Base-by-base conservation (phyloP, 37 sponge, comb jelly and placozoan species). In the Haliclona indistincta region DNA sequence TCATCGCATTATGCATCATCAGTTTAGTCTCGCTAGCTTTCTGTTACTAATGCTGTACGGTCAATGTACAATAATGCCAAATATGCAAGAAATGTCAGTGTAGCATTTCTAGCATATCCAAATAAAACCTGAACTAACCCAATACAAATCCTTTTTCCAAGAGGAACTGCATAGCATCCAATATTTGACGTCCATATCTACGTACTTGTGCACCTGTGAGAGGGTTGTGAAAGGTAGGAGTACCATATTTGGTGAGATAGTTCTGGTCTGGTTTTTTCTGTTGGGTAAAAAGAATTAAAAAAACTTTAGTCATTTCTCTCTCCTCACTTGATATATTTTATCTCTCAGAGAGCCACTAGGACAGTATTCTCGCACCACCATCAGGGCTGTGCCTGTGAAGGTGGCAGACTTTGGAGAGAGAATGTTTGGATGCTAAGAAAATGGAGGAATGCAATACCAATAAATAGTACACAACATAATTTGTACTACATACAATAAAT, bases 121-220 rank as follows among this genome's bases (percentile, higher is more conserved):
- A 26, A 82, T 37, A 66, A 6, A 10, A 4, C 64, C 3, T 32
- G 3, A 63, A 23, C 87, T 54, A 51, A 91, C 92, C 93, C n/a
- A 81, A 58, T 4, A 86, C 68, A 74, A 82, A 89, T n/a, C 94
- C 94, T 64, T 87, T 87, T 32, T 77, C 83, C 13, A 43, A 33
- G 55, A 93, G 75, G 64, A 82, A 93, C 23, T 82, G 64, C 69
- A 93, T 64, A 19, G 73, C 94, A 73, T 89, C 91, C 61, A 93
- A 43, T n/a, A 93, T 77, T 43, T 89, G 91, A 19, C 91, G 54
- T 22, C 91, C 91, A 85, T 82, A 93, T 30, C 51, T 78, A 13
- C 32, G 20, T 38, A 85, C 81, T 20, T 80, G 54, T 26, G 54
- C 51, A 3, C 44, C 38, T 17, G 37, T 32, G 4, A 88, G 69